Percentiles rank a stretch among this genome's conserved stretches.
Evolutionary conservation across 2,888 invertebrate genomes (phyloP).

Genomic region (Adelognathus sp.): DNA sequence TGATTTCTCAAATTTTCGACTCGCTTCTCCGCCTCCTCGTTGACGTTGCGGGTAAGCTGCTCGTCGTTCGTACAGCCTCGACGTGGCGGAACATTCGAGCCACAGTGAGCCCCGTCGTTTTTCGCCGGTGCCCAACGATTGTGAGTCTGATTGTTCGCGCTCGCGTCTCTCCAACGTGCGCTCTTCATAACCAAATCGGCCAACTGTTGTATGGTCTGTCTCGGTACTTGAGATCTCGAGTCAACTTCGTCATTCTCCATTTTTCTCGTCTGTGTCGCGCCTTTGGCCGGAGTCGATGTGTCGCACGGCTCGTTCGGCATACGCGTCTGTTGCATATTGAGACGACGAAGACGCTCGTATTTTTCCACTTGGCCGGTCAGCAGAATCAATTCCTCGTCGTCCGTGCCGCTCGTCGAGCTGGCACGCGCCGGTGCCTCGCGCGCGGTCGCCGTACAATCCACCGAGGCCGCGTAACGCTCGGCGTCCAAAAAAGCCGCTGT

Average conservation of each 20-base stretch:
- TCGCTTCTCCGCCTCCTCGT: not conserved
- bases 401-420: conserved; percentile 31
- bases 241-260: not conserved
- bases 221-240: conserved; percentile 59
- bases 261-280: conserved; percentile 5
- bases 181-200: conserved; percentile 78
- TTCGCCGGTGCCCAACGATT: conserved; percentile 33
- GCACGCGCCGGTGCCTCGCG: conserved; percentile 53
- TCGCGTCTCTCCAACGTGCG: conserved; percentile 75
- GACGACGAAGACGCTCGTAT: conserved; percentile 71
- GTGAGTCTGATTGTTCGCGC: conserved; percentile 26
- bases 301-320: conserved; percentile 68
- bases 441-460: conserved; percentile 8
- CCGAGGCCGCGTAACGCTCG: conserved; percentile 66
- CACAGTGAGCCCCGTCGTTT: conserved; percentile 14
- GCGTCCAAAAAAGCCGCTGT: conserved; percentile 75
- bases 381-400: conserved; percentile 54
- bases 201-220: conserved; percentile 76
- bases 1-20: not conserved
- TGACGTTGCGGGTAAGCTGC: not conserved
- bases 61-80: conserved; percentile 9
- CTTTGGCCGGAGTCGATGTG: conserved; percentile 77
- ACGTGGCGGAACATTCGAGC: conserved; percentile 19
- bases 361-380: conserved; percentile 74
- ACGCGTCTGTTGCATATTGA: conserved; percentile 61